These are phyloP conservation scores for Peromyscus eremicus DNA, from an alignment of 2,797 vertebrate genomes.

Conservation along the genomic window DNA sequence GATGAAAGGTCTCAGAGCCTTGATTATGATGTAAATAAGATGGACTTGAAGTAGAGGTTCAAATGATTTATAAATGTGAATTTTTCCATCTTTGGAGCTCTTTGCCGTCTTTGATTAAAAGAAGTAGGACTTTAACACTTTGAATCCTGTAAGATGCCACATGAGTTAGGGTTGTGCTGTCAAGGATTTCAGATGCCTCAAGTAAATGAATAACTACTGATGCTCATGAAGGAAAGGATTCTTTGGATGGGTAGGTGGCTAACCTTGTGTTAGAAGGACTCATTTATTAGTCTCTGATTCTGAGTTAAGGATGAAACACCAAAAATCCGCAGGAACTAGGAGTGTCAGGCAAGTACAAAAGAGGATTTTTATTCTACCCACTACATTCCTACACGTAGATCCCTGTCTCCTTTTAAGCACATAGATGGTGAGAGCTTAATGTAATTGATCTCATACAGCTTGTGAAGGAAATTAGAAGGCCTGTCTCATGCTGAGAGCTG, in stretches of 20 bases:
- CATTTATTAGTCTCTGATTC: constrained; percentile 32
- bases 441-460: constrained; percentile 64
- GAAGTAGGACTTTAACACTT: constrained; percentile 37
- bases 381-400: constrained; percentile 20
- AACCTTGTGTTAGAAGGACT: neutral
- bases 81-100: neutral
- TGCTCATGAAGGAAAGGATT: neutral
- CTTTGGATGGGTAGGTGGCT: neutral
- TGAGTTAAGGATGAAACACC: neutral
- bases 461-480: constrained; percentile 74
- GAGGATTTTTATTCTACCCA: constrained; percentile 12
- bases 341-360: neutral
- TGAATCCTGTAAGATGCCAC: neutral
- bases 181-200: neutral
- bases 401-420: constrained; percentile 61
- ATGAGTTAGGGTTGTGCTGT: neutral
- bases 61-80: neutral
- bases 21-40: constrained; percentile 10
- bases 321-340: neutral
- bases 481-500: constrained; percentile 32
- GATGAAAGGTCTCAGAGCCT: neutral
- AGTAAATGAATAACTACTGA: neutral
- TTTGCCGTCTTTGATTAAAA: neutral
- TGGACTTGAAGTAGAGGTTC: neutral
- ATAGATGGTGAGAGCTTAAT: constrained; percentile 56